Evolutionary conservation across 2,797 vertebrate genomes (phyloP).

Genomic region (Calcarius lapponicus): DNA sequence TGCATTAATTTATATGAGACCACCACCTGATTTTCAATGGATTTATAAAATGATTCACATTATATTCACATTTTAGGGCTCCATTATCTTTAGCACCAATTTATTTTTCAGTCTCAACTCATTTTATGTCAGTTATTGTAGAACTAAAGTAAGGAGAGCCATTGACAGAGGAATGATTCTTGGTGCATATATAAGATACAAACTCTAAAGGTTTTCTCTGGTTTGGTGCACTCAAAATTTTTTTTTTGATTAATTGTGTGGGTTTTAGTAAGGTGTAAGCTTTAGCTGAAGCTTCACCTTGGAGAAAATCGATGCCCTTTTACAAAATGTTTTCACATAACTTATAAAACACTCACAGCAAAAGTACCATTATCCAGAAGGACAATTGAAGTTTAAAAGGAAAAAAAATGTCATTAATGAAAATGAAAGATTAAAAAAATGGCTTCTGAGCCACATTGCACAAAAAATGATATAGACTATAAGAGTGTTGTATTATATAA

Average conservation of each 20-base stretch:
- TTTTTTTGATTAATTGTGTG: background rate
- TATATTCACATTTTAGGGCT: background rate
- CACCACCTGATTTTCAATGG: background rate
- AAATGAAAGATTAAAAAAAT: background rate
- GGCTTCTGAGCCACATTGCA: background rate
- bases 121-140: background rate
- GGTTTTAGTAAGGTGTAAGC: background rate
- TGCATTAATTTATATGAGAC: background rate
- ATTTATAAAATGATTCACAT: background rate
- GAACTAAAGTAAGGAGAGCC: background rate
- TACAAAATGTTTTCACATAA: background rate
- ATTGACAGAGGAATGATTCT: background rate
- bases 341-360: background rate
- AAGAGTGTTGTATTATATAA: background rate
- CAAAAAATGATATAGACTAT: background rate
- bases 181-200: accelerated
- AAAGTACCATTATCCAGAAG: background rate
- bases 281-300: background rate
- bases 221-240: background rate
- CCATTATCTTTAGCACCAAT: background rate
- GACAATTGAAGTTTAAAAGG: background rate
- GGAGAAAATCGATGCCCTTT: background rate
- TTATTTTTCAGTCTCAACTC: background rate
- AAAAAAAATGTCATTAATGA: background rate
- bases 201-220: background rate